Evolutionary conservation across 2,888 invertebrate genomes (phyloP), one percentile per base, ranked within the genome.

Genomic region (Chrysolina americana): DNA sequence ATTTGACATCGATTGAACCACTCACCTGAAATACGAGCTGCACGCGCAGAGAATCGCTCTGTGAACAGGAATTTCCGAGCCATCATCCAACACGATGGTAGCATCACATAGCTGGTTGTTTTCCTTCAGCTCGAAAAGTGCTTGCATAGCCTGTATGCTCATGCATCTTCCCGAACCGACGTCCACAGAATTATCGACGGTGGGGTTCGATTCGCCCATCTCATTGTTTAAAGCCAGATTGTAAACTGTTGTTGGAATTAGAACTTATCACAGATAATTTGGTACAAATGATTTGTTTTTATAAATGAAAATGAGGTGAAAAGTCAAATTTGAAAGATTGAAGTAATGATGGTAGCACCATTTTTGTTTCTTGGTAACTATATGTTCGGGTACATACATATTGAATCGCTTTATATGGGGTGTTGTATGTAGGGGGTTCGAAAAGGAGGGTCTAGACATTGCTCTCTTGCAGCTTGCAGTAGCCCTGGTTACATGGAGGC

Each of bases 21-120:
- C 63, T 70, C 89, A 95, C 95, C 94, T 92, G 89, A 98, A 98
- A 89, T 97, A 98, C 53, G 94, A 93, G 86, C 97, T 97, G 89
- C 96, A 96, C 72, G 96, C 94, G 76, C 95, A 95, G 83, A 96
- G 91, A 81, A 96, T 94, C 74, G 95, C 93, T 78, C 96, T 92
- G 88, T 98, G 97, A 70, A 97, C 95, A 50, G 94, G 94, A 85
- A 96, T 96, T 77, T 91, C 90, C 69, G 93, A 92, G 75, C 95
- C 95, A 87, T 96, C 96, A 82, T 95, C 94, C 71, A 95, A 92
- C 78, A 94, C 91, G 81, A 96, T 91, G 50, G 94, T 92, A 6
- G 96, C 97, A 88, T 97, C 97, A 88, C 96, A 96, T 59, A 97
- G 92, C 83, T 95, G 92, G 86, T 95, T 95, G 84, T 93, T 93